Conservation (phyloP, 2,888 invertebrate genomes). For the Girardia tigrina region DNA sequence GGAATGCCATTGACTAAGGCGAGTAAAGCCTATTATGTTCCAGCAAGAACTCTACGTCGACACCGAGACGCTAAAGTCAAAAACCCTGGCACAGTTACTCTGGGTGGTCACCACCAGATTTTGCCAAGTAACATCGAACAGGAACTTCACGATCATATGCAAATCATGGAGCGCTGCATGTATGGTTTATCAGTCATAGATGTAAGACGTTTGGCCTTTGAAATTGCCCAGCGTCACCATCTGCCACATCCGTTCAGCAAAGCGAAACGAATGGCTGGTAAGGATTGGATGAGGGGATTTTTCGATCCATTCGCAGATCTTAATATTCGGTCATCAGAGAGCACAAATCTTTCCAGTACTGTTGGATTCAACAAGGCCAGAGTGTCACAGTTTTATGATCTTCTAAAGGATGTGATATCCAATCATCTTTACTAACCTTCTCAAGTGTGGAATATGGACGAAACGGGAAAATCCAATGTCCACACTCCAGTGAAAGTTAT, state of each 20-base stretch:
- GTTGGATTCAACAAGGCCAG: conserved; percentile 28
- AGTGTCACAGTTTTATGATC: conserved; percentile 31
- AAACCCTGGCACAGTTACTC: background rate
- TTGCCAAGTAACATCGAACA: conserved; percentile 28
- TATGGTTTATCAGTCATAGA: too few relatives aligned
- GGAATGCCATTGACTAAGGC: conserved; percentile 11
- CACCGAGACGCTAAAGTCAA: conserved; percentile 11
- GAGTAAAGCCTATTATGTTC: background rate
- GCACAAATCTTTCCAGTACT: conserved; percentile 31
- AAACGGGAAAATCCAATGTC: conserved; percentile 30
- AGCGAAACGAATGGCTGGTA: background rate
- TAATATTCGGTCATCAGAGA: conserved; percentile 28
- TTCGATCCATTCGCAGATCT: conserved; percentile 21
- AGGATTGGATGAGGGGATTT: conserved; percentile 31
- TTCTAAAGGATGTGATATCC: conserved; percentile 16
- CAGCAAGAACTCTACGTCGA: conserved; percentile 27
- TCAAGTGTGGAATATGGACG: conserved; percentile 33
- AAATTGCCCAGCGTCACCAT: conserved; percentile 14
- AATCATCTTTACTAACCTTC: conserved; percentile 26
- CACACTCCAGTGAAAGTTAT: conserved; percentile 25
- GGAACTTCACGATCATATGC: conserved; percentile 25
- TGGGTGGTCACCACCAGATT: too few relatives aligned
- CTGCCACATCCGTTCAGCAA: conserved; percentile 23
- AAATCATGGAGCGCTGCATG: background rate
- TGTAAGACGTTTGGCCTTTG: conserved; percentile 21